Percentiles rank a stretch among this genome's conserved stretches.
Conservation (phyloP, 2,888 invertebrate genomes). For the Melanotus villosus region DNA sequence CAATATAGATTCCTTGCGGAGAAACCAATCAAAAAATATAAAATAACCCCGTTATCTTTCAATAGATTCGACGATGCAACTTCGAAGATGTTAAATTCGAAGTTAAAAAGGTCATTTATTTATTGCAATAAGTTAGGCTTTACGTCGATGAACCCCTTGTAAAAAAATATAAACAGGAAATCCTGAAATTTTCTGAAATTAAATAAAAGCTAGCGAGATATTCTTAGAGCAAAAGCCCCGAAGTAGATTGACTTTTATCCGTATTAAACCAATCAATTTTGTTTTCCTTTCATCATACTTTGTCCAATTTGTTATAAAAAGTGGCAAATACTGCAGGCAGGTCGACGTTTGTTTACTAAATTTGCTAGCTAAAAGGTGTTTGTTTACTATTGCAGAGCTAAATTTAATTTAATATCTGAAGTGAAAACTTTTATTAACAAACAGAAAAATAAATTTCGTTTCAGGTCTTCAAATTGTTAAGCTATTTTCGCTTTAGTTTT, state of each 20-base stretch:
- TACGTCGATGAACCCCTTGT: background rate
- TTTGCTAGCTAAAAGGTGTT: no score
- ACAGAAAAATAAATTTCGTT: no score
- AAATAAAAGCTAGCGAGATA: background rate
- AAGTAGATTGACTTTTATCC: slow-evolving; percentile 13
- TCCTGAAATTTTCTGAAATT: background rate
- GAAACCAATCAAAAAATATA: slow-evolving; percentile 23
- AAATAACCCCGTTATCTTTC: slow-evolving; percentile 14
- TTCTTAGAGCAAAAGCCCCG: slow-evolving; percentile 4
- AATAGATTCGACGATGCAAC: slow-evolving; percentile 1
- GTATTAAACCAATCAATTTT: slow-evolving; percentile 15
- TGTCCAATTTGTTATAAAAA: background rate
- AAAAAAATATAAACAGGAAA: background rate
- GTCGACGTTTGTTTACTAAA: no score
- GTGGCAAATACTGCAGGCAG: no score
- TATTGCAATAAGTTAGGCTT: background rate
- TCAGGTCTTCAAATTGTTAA: no score
- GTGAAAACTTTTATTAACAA: no score
- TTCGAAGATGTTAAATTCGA: background rate
- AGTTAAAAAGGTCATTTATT: background rate
- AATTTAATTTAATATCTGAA: no score
- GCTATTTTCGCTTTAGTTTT: no score
- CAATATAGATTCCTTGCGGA: slow-evolving; percentile 19
- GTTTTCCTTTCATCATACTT: slow-evolving; percentile 11
- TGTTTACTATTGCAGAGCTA: no score